Percentiles rank a stretch among this genome's conserved stretches.
Evolutionary conservation across 2,113 vertebrate genomes (phyloP).

Genomic region (Sylvia atricapilla): DNA sequence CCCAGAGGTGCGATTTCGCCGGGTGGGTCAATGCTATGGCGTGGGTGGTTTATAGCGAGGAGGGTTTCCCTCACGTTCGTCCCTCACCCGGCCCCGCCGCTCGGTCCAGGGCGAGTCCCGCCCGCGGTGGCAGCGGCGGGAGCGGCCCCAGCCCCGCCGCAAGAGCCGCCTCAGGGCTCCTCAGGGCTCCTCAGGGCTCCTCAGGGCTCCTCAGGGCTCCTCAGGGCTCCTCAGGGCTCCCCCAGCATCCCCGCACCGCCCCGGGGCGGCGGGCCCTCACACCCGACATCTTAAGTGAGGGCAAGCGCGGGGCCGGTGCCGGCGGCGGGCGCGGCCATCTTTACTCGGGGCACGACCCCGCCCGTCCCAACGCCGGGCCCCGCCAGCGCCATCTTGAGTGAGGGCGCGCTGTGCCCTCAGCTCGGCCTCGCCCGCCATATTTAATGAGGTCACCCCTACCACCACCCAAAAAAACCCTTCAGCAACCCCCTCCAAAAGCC

Average conservation of each 20-base stretch:
- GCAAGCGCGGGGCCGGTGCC: not conserved
- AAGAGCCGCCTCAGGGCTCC: not conserved
- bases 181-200: no score
- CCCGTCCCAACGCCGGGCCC: not conserved
- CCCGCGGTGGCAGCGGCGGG: not conserved
- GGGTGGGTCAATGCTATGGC: no score
- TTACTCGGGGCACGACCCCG: not conserved
- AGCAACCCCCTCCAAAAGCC: fast-evolving
- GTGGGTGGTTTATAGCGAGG: no score
- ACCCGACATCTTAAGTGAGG: not conserved
- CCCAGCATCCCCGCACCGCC: not conserved
- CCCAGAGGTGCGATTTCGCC: not conserved
- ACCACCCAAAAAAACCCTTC: fast-evolving
- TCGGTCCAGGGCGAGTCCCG: not conserved
- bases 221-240: not conserved
- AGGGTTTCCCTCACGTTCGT: not conserved
- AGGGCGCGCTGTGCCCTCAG: not conserved
- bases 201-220: no score
- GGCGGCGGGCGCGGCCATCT: not conserved
- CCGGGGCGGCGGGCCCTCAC: fast-evolving
- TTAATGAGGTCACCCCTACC: not conserved
- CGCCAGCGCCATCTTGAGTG: not conserved
- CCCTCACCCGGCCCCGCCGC: not conserved
- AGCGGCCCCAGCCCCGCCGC: not conserved
- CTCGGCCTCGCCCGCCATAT: not conserved